phyloP scores from a whole-genome alignment of 2,888 invertebrate genomes.

The Anticlea derivata region DNA sequence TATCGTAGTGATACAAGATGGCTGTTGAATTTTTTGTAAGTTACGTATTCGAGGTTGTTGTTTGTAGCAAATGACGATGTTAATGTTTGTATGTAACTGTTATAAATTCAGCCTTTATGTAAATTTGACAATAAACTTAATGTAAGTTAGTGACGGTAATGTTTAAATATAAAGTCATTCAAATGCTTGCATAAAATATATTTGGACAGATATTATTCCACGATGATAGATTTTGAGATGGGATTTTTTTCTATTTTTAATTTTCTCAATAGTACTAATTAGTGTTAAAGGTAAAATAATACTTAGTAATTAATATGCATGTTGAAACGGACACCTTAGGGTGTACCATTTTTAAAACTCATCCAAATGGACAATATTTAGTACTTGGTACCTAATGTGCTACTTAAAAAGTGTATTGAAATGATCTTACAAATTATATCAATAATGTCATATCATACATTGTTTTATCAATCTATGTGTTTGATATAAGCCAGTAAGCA shows the following conservation, averaged over 20 bases:
- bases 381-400: too few species aligned
- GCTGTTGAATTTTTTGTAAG: slow-evolving; percentile 78
- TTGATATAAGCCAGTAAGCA: neutral
- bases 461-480: slow-evolving; percentile 9
- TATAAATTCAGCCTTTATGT: slow-evolving; percentile 62
- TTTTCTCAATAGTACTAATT: neutral
- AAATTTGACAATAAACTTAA: slow-evolving; percentile 62
- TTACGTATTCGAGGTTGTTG: slow-evolving; percentile 72
- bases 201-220: slow-evolving; percentile 1
- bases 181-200: neutral
- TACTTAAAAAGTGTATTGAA: too few species aligned
- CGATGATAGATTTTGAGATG: neutral
- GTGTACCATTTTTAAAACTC: too few species aligned
- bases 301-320: too few species aligned
- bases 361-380: too few species aligned
- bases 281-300: neutral
- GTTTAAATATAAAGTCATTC: neutral
- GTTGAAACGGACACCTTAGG: too few species aligned
- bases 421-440: slow-evolving; percentile 49
- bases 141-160: slow-evolving; percentile 12
- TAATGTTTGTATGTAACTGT: slow-evolving; percentile 61
- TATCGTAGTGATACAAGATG: slow-evolving; percentile 75
- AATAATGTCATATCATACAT: slow-evolving; percentile 59
- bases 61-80: slow-evolving; percentile 62
- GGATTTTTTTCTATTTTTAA: too few species aligned